Evolutionary conservation across 2,113 vertebrate species (phyloP).

Genomic region (Dromaius novaehollandiae): DNA sequence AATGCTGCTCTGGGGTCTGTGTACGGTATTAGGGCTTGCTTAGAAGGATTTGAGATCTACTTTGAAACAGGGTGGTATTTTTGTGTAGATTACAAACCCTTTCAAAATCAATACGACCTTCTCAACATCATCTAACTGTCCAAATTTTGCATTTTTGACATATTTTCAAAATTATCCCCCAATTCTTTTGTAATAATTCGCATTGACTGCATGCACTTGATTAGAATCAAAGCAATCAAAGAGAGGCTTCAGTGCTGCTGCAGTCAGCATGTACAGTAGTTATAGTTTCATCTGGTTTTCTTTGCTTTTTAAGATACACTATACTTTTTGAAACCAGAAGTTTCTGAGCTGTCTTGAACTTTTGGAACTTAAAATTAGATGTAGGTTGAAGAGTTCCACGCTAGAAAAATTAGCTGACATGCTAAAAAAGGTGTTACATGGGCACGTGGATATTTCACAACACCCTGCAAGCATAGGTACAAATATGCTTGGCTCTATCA

Average conservation of each 20-base stretch:
- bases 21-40: slow-evolving; percentile 39
- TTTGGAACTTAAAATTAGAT: slow-evolving; percentile 11
- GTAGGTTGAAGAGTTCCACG: background rate
- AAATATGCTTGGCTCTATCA: background rate
- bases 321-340: slow-evolving; percentile 35
- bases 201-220: slow-evolving; percentile 74
- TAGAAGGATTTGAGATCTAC: slow-evolving; percentile 41
- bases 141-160: slow-evolving; percentile 74
- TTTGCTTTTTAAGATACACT: slow-evolving; percentile 27
- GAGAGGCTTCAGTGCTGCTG: slow-evolving; percentile 41
- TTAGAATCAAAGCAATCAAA: slow-evolving; percentile 73
- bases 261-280: slow-evolving; percentile 69
- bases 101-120: slow-evolving; percentile 70
- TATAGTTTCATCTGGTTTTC: slow-evolving; percentile 56
- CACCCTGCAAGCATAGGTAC: background rate
- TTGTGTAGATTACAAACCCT: slow-evolving; percentile 64
- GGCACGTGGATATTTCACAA: background rate
- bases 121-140: slow-evolving; percentile 59
- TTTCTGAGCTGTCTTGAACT: slow-evolving; percentile 41
- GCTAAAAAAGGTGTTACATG: slow-evolving; percentile 12
- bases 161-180: slow-evolving; percentile 73
- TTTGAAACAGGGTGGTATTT: slow-evolving; percentile 48
- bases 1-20: background rate
- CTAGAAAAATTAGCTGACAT: slow-evolving; percentile 52
- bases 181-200: slow-evolving; percentile 66